A percentile compares a stretch with the other conserved stretches of the same genome.
phyloP scores from a whole-genome alignment of 92 coral and sea anemone species.

The Umimayanthus kanabou region DNA sequence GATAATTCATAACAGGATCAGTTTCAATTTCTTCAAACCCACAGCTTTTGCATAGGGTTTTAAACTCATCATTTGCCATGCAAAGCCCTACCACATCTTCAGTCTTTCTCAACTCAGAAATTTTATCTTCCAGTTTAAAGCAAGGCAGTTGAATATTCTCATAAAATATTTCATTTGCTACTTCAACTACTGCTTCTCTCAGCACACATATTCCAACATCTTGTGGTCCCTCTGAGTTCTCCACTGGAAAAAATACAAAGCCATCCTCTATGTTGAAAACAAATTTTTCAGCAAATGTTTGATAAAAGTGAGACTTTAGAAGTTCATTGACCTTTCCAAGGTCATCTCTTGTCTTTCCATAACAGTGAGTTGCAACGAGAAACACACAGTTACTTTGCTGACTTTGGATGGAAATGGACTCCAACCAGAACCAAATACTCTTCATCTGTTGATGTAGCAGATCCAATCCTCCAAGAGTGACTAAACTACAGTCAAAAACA shows the following conservation, averaged over 20 bases:
- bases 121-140: conserved; percentile 54
- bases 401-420: conserved; percentile 44
- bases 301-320: conserved; percentile 24
- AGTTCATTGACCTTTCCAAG: conserved; percentile 14
- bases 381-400: conserved; percentile 26
- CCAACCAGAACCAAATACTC: conserved; percentile 58
- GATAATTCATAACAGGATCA: conserved; percentile 39
- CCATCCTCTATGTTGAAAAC: conserved; percentile 15
- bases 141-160: conserved; percentile 44
- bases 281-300: conserved; percentile 25
- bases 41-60: not conserved
- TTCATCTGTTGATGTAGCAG: not conserved
- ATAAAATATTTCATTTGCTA: not conserved
- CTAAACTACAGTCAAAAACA: conserved; percentile 36
- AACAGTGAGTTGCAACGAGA: conserved; percentile 56
- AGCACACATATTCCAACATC: conserved; percentile 43
- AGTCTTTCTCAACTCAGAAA: conserved; percentile 6
- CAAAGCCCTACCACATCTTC: conserved; percentile 3
- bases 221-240: conserved; percentile 33
- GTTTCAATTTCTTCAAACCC: not conserved
- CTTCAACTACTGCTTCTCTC: conserved; percentile 23
- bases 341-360: not conserved
- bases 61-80: conserved; percentile 35
- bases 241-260: conserved; percentile 59
- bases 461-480: not conserved